Conservation (phyloP, 2,888 invertebrate genomes). For the Pachycephus smyrnensis region DNA sequence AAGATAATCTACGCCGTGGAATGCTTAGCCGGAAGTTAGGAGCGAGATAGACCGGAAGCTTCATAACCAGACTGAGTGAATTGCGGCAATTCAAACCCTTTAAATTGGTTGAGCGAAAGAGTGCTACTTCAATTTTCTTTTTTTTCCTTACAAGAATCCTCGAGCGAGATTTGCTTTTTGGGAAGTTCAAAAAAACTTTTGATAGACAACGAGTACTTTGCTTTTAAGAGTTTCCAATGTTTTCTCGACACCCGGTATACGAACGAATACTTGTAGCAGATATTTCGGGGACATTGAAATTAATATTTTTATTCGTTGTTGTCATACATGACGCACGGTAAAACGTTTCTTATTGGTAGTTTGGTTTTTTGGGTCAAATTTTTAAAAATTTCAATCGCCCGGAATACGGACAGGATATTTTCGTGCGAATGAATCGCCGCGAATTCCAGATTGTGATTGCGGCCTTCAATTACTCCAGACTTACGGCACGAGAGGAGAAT, state of each 20-base stretch:
- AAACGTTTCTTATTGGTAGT: too few species aligned
- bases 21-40: not conserved
- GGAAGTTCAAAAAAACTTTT: not conserved
- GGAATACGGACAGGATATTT: too few species aligned
- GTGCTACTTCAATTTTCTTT: not conserved
- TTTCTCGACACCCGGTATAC: not conserved
- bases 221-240: not conserved
- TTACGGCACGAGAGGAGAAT: not conserved
- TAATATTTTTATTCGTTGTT: too few species aligned
- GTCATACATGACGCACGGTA: too few species aligned
- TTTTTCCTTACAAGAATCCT: not conserved
- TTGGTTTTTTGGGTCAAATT: too few species aligned
- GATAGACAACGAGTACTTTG: not conserved
- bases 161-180: not conserved
- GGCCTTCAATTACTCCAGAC: too few species aligned
- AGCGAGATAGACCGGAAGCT: not conserved
- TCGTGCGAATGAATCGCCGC: too few species aligned
- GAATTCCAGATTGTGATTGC: too few species aligned
- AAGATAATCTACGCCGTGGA: not conserved
- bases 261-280: too few species aligned
- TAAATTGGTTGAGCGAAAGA: not conserved
- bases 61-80: not conserved
- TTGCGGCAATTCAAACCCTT: not conserved
- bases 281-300: not conserved
- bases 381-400: too few species aligned